Evolutionary conservation across 2,113 vertebrate species (phyloP).

Genomic region (Anhinga rufa): DNA sequence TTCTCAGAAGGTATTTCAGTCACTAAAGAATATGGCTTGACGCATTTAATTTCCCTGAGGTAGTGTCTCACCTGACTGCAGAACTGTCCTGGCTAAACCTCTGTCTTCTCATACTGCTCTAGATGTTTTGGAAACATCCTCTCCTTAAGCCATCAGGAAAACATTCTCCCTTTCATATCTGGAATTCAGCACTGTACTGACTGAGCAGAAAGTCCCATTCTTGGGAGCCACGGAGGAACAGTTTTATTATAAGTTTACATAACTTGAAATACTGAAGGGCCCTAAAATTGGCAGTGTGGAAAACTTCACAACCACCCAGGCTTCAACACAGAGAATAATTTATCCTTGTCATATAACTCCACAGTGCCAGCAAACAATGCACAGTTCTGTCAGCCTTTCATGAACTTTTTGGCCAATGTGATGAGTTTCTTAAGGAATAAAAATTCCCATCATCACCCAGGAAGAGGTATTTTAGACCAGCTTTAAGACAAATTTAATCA

Average conservation of each 20-base stretch:
- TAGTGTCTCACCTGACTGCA: neutral
- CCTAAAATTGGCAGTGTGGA: conserved; percentile 16
- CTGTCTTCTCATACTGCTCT: neutral
- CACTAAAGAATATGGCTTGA: neutral
- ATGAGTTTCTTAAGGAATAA: conserved; percentile 25
- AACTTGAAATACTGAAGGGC: conserved; percentile 1
- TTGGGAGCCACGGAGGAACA: neutral
- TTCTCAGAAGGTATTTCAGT: neutral
- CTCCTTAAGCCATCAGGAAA: neutral
- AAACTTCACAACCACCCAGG: neutral
- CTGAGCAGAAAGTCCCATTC: neutral
- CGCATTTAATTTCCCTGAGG: neutral
- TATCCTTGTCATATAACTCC: neutral
- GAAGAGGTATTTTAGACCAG: conserved; percentile 2
- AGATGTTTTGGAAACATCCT: neutral
- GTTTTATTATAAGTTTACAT: conserved; percentile 32
- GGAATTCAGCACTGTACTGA: neutral
- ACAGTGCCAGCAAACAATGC: neutral
- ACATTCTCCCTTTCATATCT: neutral
- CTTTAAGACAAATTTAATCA: neutral
- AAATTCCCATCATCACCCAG: neutral
- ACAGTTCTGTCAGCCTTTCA: neutral
- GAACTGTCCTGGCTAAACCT: neutral
- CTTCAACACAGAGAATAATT: neutral
- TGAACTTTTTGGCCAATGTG: neutral